Evolutionary conservation across 2,113 vertebrate species (phyloP), one percentile per base, ranked within the genome.

Genomic region (Melanerpes formicivorus): DNA sequence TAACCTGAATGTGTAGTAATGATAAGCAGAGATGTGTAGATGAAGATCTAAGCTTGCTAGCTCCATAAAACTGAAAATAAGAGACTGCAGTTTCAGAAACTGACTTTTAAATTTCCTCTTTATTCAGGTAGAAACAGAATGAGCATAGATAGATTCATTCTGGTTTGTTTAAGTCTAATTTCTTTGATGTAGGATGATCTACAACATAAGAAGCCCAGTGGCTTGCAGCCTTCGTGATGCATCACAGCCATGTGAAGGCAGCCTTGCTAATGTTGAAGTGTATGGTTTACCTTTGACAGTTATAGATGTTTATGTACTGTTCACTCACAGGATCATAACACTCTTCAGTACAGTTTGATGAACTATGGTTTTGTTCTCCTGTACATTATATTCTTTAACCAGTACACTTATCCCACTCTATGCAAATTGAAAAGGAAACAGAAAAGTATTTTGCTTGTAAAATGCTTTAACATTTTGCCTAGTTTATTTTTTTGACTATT

Each of bases 371-470:
- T 95, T 95, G 90, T 96, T 94, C 73, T 97, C 95, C 91, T 98
- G 95, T 98, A 97, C 87, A 48, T 92, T 96, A 90, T 96, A 94
- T 93, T 92, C 84, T 93, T 96, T 97, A 97, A 96, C 93, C 90
- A 88, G 16, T 95, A 95, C 96, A 97, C 96, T 93, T 96, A 96
- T 85, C 93, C 82, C 96, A 96, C 80, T 92, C 87, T 95, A 93
- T 94, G 91, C 93, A 94, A 93, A 92, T 81, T 93, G 88, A 93
- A 93, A 96, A 52, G 26, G 90, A 97, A 97, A 96, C 89, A 94
- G 93, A 97, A 95, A 97, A 96, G 90, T 97, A 92, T 96, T 96
- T 97, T 90, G 97, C 97, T 97, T 98, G 97, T 98, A 98, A 97
- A 98, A 97, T 97, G 97, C 96, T 97, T 97, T 97, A 96, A 96